phyloP scores from a whole-genome alignment of 2,113 vertebrate species.

The Oreamnos americanus region DNA sequence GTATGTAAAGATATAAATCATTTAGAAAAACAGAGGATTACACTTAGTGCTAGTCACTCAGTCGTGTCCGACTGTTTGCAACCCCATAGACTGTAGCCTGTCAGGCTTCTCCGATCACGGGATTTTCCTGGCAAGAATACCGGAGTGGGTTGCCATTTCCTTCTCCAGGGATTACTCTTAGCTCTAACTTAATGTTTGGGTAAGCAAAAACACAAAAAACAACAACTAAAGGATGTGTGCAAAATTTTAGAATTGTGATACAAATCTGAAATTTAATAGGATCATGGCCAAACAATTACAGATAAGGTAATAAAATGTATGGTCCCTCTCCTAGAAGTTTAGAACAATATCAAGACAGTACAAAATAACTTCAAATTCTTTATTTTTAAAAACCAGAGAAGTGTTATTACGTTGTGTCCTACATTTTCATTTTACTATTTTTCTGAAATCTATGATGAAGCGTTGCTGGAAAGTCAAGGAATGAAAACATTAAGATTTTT shows the following conservation, averaged over 20 bases:
- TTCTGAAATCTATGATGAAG: slow-evolving; percentile 51
- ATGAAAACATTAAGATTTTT: slow-evolving; percentile 49
- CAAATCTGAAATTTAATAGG: neutral
- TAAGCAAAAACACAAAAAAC: neutral
- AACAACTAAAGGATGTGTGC: neutral
- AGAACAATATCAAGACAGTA: neutral
- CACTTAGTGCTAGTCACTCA: neutral
- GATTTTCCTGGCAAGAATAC: neutral
- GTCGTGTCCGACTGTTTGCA: rapidly evolving
- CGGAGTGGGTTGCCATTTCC: neutral
- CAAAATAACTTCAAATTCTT: slow-evolving; percentile 53
- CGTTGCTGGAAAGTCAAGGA: slow-evolving; percentile 68
- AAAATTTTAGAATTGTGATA: neutral
- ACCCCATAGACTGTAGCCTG: neutral
- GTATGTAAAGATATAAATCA: neutral
- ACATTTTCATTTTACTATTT: slow-evolving; percentile 39
- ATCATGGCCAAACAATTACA: neutral
- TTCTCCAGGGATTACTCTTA: neutral
- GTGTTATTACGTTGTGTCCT: slow-evolving; percentile 25
- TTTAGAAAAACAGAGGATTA: neutral
- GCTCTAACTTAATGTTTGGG: neutral
- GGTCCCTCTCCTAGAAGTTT: neutral
- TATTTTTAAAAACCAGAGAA: neutral
- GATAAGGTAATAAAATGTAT: neutral
- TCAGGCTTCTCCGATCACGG: neutral